Conservation (phyloP, 2,888 invertebrate species). For the Pollenia griseotomentosa region DNA sequence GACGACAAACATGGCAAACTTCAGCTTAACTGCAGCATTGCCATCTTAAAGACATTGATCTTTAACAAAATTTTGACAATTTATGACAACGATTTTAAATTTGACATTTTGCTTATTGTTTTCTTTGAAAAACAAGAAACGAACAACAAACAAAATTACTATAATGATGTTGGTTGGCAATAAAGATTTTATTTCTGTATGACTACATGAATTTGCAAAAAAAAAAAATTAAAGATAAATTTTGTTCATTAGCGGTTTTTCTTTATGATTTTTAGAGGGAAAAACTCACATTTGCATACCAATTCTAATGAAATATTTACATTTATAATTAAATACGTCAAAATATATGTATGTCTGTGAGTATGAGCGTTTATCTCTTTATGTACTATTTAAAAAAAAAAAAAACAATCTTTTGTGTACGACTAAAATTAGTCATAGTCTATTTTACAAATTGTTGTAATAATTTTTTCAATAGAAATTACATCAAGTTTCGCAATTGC, state of each 20-base stretch:
- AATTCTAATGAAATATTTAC: slow-evolving; percentile 20
- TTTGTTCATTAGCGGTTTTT: slow-evolving; percentile 22
- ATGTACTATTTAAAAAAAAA: neutral
- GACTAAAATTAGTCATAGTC: slow-evolving; percentile 43
- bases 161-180: slow-evolving; percentile 3
- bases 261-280: neutral
- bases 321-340: neutral
- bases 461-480: slow-evolving; percentile 23
- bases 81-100: slow-evolving; percentile 61
- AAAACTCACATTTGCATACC: neutral
- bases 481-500: slow-evolving; percentile 8
- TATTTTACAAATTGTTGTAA: slow-evolving; percentile 41
- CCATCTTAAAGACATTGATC: slow-evolving; percentile 62
- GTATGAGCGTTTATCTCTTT: too few relatives aligned
- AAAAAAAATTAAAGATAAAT: neutral
- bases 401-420: neutral
- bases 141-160: neutral
- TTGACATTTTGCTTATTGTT: slow-evolving; percentile 49
- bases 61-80: slow-evolving; percentile 63
- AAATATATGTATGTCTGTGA: neutral
- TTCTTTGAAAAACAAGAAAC: neutral
- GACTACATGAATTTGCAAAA: slow-evolving; percentile 9
- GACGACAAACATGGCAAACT: slow-evolving; percentile 9
- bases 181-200: neutral
- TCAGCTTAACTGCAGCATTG: slow-evolving; percentile 29